Base-by-base conservation (phyloP, 2,888 invertebrate genomes). In the Apoda limacodes region DNA sequence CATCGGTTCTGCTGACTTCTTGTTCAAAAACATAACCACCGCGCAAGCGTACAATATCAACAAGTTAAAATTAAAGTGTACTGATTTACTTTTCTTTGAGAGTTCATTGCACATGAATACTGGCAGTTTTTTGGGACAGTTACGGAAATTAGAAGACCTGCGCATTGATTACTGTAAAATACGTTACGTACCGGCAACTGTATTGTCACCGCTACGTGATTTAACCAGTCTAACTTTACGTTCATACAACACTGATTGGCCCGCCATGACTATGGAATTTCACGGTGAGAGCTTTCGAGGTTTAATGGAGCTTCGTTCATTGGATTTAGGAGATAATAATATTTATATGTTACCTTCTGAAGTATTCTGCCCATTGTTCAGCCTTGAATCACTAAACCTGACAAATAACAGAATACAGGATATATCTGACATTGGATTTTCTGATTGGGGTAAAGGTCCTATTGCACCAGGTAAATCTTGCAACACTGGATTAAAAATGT, bases 391-490 rank as follows among this genome's bases (percentile, higher is more conserved):
- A 31, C 68, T 92, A 34, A 92, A 92, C 57, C 70, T 93, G 34
- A 90, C 90, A 34, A 82, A 85, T 53, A 93, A 93, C 65, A 86
- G 87, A 64, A 84, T 93, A 50, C 90, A 90, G 71, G 90, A 92
- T 55, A 84, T 91, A 47, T 83, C 84, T 17, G 85, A 88, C 40
- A 81, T 92, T 32, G 89, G 90, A n/a, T 88, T 91, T 59, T 86
- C 88, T 7, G 88, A 89, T 49, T 87, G 87, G 85, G 87, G 86
- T 22, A 82, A 85, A 56, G 86, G 86, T 25, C 86, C 86, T 1
- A 76, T 84, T 19, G 85, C 85, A 10, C 84, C 86, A n/a, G 85
- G 85, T 36, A 87, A 85, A 66, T 85, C 88, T 27, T 90, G 90
- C 57, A 88, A 88, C 38, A 85, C 83, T 13, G 85, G 85, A 41